Base-by-base conservation (phyloP, 2,888 invertebrate species). In the Leptopilina drosophilae region DNA sequence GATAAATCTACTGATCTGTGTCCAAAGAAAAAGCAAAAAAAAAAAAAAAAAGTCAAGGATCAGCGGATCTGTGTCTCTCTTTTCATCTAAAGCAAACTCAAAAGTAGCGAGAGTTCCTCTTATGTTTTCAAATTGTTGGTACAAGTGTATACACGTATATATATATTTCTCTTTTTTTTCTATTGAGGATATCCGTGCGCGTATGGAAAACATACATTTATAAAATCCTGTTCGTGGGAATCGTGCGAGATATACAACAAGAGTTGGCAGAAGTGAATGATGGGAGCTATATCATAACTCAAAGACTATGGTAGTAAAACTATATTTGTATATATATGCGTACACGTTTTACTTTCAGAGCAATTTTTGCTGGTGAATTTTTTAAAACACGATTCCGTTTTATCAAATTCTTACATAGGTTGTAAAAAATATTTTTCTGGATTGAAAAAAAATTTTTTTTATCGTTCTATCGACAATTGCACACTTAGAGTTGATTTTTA, bases 141-240 rank as follows among this genome's bases (percentile, higher is more conserved):
- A n/a, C 15, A 73, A 73, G 33, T 26, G 14, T 8, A 5, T 56
- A 69, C 53, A 7, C 3, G 0, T 33, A 33, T 33, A 33, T 33
- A 4, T 33, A 3, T 33, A 33, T 33, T 2, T 33, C 3, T 33
- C 5, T 33, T 53, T 20, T 33, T 33, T 46, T 49, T 69, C 53
- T 73, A n/a, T 73, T 56, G 53, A 73, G 73, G 73, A 73, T 73
- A 73, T 73, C 56, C 56, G 73, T 20, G 56, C 53, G 73, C 56
- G 73, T 73, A 73, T 33, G 33, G 26, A 73, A 73, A 56, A 69
- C 53, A 26, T n/a, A 73, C 73, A 20, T 73, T 73, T 73, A 73
- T 73, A 53, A 56, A 73, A 53, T 73, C 14, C 56, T 56, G n/a
- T 33, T 73, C 73, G 73, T 73, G 73, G 73, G 73, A 73, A 73